Conservation (phyloP, 2,797 vertebrate genomes). For the Hozukius guyotensis region DNA sequence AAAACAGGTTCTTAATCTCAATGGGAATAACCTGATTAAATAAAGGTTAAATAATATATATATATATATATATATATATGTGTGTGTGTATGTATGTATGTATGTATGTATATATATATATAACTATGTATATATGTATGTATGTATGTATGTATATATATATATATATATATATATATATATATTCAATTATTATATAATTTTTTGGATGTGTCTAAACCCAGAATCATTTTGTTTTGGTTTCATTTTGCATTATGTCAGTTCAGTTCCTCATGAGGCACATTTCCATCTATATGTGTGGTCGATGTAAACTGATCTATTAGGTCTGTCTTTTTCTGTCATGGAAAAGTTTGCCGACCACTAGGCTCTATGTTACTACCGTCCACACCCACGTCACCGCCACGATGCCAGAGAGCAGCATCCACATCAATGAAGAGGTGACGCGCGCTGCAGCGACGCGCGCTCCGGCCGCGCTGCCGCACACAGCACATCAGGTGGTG, state of each 20-base stretch:
- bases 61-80: no score
- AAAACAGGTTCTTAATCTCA: no score
- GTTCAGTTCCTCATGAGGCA: not conserved
- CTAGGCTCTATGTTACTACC: not conserved
- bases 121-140: no score
- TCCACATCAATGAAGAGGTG: conserved; percentile 70
- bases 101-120: accelerated
- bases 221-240: not conserved
- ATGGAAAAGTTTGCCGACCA: conserved; percentile 17
- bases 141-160: no score
- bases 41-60: no score
- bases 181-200: not conserved
- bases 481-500: conserved; percentile 70
- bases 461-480: conserved; percentile 55
- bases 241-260: not conserved
- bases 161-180: no score
- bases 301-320: not conserved
- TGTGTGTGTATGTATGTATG: accelerated
- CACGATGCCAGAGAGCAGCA: conserved; percentile 21
- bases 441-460: conserved; percentile 67
- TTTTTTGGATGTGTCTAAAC: not conserved
- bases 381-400: conserved; percentile 49
- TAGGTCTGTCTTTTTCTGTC: not conserved
- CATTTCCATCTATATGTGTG: not conserved
- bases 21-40: no score